phyloP scores from a whole-genome alignment of 1,140 invertebrate species.

The Streblospio benedicti region DNA sequence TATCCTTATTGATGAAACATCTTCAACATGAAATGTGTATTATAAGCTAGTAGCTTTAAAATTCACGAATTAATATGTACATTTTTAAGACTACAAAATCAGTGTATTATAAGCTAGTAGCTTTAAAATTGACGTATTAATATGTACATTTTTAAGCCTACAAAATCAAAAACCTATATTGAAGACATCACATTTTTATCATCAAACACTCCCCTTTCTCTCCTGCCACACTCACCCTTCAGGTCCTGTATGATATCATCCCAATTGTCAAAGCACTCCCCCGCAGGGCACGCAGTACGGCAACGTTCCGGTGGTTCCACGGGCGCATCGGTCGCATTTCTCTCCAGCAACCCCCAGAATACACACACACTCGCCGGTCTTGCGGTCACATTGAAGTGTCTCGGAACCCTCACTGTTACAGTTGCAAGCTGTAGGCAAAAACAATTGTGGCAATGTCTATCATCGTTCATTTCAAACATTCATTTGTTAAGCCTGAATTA shows the following conservation, averaged over 20 bases:
- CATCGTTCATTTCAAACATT: background rate
- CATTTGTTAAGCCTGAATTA: no score
- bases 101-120: no score
- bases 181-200: no score
- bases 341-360: constrained; percentile 81
- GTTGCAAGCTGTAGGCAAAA: constrained; percentile 60
- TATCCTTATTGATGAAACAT: background rate
- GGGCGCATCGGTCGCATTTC: constrained; percentile 88
- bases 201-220: background rate
- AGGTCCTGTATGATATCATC: constrained; percentile 74
- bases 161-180: no score
- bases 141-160: no score
- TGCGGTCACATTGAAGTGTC: constrained; percentile 58
- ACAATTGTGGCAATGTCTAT: background rate
- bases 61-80: no score
- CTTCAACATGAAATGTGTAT: no score
- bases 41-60: no score
- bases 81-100: no score
- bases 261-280: constrained; percentile 99
- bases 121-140: no score
- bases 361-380: constrained; percentile 55
- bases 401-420: constrained; percentile 80
- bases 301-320: constrained; percentile 82
- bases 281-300: constrained; percentile 89
- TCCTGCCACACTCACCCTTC: constrained; percentile 48